Evolutionary conservation across 2,113 vertebrate genomes (phyloP).

Genomic region (Ciconia maguari): DNA sequence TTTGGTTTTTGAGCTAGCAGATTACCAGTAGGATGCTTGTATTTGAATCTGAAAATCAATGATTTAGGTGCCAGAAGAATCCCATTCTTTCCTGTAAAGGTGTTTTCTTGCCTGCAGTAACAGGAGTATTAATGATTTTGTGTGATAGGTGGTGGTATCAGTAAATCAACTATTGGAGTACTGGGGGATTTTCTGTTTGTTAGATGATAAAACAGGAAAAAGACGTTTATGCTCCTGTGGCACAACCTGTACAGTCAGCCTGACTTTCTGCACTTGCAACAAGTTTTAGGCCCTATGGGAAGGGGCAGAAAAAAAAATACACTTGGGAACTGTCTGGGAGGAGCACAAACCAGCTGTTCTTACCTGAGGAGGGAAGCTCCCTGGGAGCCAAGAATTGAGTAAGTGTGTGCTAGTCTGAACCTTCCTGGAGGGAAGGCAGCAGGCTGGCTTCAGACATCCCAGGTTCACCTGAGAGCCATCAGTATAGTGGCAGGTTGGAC

Average conservation of each 20-base stretch:
- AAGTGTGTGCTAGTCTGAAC: background rate
- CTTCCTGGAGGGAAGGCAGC: background rate
- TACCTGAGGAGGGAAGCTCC: background rate
- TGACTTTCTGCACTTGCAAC: background rate
- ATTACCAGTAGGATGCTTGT: background rate
- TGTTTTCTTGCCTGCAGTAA: background rate
- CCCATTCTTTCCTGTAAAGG: background rate
- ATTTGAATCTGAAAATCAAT: background rate
- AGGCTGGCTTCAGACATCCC: background rate
- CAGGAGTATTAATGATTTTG: background rate
- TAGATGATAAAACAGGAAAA: background rate
- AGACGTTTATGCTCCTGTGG: background rate
- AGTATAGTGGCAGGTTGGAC: background rate
- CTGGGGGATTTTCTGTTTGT: background rate
- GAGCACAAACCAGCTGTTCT: slow-evolving; percentile 7
- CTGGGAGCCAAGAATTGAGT: background rate
- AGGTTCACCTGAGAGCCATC: fast-evolving
- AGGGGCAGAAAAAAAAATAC: background rate
- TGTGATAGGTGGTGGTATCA: background rate
- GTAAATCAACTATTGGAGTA: background rate
- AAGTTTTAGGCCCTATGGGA: slow-evolving; percentile 3
- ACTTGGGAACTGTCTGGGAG: background rate
- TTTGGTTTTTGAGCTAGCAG: background rate
- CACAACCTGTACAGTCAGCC: slow-evolving; percentile 29
- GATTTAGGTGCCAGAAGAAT: background rate